phyloP scores from a whole-genome alignment of 2,113 vertebrate genomes.

The Aythya baeri region DNA sequence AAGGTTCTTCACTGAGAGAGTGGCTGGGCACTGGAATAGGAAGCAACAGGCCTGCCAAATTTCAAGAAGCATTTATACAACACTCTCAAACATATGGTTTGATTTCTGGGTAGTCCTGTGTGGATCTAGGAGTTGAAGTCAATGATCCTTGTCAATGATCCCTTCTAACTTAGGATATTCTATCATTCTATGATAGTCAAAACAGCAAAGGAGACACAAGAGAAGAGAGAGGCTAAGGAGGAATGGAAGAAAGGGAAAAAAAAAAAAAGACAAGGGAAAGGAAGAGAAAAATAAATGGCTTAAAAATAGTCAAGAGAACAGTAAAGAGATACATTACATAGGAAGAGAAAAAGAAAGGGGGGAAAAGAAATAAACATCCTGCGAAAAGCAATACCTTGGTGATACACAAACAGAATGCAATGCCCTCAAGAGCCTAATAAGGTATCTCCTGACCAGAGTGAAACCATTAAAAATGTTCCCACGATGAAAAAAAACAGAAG shows the following conservation, averaged over 20 bases:
- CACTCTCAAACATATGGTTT: too few species aligned
- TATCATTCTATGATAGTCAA: background rate
- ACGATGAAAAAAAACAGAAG: background rate
- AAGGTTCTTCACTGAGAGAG: too few species aligned
- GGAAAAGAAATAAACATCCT: background rate
- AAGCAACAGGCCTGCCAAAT: too few species aligned
- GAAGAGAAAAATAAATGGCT: background rate
- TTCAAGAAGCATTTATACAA: too few species aligned
- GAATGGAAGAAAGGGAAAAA: background rate
- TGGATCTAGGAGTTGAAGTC: too few species aligned
- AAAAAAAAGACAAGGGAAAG: background rate
- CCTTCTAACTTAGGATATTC: too few species aligned
- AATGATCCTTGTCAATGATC: too few species aligned
- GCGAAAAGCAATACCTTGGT: background rate
- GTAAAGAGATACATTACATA: background rate
- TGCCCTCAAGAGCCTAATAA: background rate
- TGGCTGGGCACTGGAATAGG: too few species aligned
- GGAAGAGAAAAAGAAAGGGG: background rate
- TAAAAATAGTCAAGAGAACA: background rate
- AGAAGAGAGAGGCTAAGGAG: background rate
- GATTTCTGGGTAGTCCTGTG: too few species aligned
- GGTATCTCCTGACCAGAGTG: background rate
- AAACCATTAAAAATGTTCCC: background rate
- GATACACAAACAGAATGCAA: background rate
- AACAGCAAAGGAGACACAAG: background rate